These are phyloP conservation scores for Platycnemis pennipes DNA, from an alignment of 2,888 invertebrate species.

Conservation along the genomic window DNA sequence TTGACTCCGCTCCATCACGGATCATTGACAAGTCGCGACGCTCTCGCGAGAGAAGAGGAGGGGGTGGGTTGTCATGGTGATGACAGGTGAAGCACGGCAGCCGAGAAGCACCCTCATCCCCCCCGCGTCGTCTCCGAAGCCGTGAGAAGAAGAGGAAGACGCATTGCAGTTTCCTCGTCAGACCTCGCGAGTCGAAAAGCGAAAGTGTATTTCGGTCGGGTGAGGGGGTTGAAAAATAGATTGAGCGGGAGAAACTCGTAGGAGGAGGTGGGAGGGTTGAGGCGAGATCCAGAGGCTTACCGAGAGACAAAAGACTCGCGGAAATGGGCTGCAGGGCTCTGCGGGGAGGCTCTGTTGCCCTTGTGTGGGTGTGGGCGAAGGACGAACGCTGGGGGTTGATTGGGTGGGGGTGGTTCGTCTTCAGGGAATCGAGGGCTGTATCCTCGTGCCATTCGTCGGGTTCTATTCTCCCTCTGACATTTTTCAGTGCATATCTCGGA, in stretches of 20 bases:
- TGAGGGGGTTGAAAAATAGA: conserved; percentile 10
- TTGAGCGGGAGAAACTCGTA: neutral
- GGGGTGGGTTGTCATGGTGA: neutral
- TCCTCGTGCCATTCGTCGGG: too few species aligned
- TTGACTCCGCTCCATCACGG: neutral
- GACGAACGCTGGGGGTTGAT: too few species aligned
- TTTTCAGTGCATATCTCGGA: too few species aligned
- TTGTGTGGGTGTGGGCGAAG: too few species aligned
- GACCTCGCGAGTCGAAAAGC: neutral
- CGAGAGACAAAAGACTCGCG: neutral
- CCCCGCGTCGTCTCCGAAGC: too few species aligned
- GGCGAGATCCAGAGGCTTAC: neutral
- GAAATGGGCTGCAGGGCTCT: neutral
- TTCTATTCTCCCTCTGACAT: too few species aligned
- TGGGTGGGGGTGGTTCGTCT: too few species aligned
- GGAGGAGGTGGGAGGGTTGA: neutral
- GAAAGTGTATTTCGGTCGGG: conserved; percentile 34
- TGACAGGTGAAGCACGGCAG: conserved; percentile 16
- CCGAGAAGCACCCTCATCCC: neutral
- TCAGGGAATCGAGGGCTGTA: too few species aligned
- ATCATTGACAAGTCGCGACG: neutral
- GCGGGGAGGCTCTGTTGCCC: too few species aligned
- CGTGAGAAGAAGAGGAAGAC: too few species aligned
- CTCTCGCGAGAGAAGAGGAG: neutral
- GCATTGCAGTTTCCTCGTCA: neutral